phyloP scores from a whole-genome alignment of 1,140 invertebrate genomes.

The Zophobas morio region DNA sequence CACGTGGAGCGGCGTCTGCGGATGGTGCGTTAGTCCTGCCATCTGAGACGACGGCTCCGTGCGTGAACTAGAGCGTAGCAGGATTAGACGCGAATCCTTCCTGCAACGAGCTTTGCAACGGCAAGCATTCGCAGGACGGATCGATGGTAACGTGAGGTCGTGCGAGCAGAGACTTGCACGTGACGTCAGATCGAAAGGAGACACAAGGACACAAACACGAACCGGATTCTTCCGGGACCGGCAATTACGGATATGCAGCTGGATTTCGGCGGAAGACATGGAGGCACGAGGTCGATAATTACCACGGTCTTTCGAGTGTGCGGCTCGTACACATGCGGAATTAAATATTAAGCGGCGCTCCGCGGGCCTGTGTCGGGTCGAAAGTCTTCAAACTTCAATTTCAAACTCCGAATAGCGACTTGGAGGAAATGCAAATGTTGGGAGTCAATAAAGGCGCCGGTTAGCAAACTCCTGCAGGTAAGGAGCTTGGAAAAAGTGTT shows the following conservation, averaged over 20 bases:
- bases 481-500: constrained; percentile 26
- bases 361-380: too few relatives aligned
- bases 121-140: constrained; percentile 30
- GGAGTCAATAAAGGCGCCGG: constrained; percentile 2
- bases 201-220: constrained; percentile 1
- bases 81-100: constrained; percentile 45
- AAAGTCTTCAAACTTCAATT: too few relatives aligned
- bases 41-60: constrained; percentile 17
- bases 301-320: too few relatives aligned
- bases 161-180: constrained; percentile 35
- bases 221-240: constrained; percentile 11
- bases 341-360: too few relatives aligned
- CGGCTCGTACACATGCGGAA: too few relatives aligned
- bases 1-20: not conserved
- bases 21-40: not conserved
- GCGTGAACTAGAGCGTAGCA: constrained; percentile 45
- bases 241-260: too few relatives aligned
- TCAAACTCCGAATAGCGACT: too few relatives aligned
- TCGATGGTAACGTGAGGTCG: constrained; percentile 35
- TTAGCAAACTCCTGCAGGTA: constrained; percentile 28
- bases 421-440: constrained; percentile 17
- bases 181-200: constrained; percentile 25
- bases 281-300: too few relatives aligned
- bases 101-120: constrained; percentile 43
- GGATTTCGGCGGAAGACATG: too few relatives aligned